Base-by-base conservation (phyloP, 2,113 vertebrate species). In the Psephotus haematonotus region DNA sequence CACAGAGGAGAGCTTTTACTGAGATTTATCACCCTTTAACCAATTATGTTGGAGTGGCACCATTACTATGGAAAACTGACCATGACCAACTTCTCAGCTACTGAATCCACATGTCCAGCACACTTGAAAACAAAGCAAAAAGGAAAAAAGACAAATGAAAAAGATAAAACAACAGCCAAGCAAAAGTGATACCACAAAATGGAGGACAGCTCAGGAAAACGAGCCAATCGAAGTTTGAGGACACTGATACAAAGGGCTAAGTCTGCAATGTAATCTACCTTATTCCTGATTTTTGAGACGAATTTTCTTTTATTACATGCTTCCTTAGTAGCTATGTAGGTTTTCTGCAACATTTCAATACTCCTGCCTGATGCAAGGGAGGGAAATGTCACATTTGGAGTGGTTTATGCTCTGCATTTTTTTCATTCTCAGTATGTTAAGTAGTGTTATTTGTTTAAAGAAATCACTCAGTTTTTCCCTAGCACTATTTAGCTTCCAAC, bases 391-490 rank as follows among this genome's bases (percentile, higher is more conserved):
- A 85, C 74, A 80, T 85, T 90, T 93, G 77, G 89, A 94, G 84
- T 81, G 79, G 69, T 47, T 97, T 93, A 80, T 82, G 57, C 57
- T 82, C 87, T 53, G 63, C 93, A 86, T 93, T 96, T 95, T 96
- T 96, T 90, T 87, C 88, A 95, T 97, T 94, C 78, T 90, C 89
- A 91, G n/a, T 91, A 78, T 91, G 80, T 87, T 93, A 96, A 95
- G 88, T 68, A 87, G 68, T 87, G 60, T 95, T 86, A 96, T 90
- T 94, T 93, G 86, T 92, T 96, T 87, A 70, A 93, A 92, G 77
- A 90, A 95, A 81, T 82, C 88, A 86, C 82, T 97, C 57, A 41
- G 44, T 81, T 82, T 70, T 55, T 68, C 76, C 68, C 60, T 28
- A 72, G 41, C 60, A 89, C 93, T 80, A 75, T 69, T 94, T 83